Conservation (phyloP, 2,113 vertebrate species). For the Sporophila hypoxantha region DNA sequence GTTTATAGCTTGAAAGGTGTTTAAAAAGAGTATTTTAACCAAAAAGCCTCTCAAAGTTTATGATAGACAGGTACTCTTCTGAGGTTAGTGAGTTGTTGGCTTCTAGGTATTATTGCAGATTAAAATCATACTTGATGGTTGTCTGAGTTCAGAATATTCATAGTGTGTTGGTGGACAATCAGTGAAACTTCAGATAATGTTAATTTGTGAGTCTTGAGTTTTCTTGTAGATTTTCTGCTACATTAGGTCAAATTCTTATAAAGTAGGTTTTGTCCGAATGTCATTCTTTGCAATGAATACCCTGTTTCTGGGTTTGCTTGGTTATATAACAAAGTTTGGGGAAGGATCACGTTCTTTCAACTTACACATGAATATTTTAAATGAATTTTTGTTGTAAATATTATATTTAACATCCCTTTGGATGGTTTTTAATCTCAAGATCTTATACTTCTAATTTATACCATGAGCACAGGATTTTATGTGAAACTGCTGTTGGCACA, state of each 20-base stretch:
- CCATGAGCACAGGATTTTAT: not conserved
- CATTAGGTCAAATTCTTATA: not conserved
- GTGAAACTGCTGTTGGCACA: not conserved
- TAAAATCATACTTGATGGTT: not conserved
- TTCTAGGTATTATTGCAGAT: not conserved
- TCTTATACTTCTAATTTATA: not conserved
- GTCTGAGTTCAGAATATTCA: not conserved
- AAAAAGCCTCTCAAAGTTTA: not conserved
- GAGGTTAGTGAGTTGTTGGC: not conserved
- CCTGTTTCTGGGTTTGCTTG: not conserved
- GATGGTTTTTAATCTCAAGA: not conserved
- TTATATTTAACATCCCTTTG: not conserved
- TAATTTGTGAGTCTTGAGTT: not conserved
- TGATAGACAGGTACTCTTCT: not conserved
- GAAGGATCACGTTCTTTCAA: not conserved
- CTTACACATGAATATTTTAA: not conserved
- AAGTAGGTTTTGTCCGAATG: not conserved
- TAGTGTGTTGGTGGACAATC: not conserved
- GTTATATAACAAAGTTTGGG: not conserved
- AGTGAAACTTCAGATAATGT: not conserved
- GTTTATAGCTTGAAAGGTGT: not conserved
- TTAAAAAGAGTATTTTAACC: not conserved
- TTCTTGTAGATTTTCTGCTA: not conserved
- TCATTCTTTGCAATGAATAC: not conserved
- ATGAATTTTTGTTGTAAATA: not conserved